Base-by-base conservation (phyloP, 2,113 vertebrate genomes). In the Cebidichthys violaceus region DNA sequence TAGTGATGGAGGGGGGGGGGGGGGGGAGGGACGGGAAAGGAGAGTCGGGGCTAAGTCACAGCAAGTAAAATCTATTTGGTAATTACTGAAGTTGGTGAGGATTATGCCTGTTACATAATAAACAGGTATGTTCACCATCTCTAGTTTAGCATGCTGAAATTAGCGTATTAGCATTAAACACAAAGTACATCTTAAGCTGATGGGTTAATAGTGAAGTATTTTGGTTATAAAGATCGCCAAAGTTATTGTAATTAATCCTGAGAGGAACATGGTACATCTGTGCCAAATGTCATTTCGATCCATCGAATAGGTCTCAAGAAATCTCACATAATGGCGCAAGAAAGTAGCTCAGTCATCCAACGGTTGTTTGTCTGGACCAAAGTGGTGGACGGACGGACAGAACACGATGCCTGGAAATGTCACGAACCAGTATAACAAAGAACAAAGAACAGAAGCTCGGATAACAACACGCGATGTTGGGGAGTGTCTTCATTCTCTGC, bases 1-100 rank as follows among this genome's bases (percentile, higher is more conserved):
- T 78, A 7, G 31, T 50, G 74, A 50, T 67, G 59, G 39, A 70
- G n/a, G 52, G 13, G 37, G 13, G 43, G 75, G 33, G 64, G 18
- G 61, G 14, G 41, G 18, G 31, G 81, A 31, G 22, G 22, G 52
- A 33, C 3, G 35, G 24, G 4, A 35, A 13, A 9, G 14, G 7
- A 62, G 41, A 47, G 8, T 39, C 39, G 43, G 14, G 43, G 43
- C 14, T 37, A 45, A 66, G 13, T 31, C 37, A 6, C 47, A 31
- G 20, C 20, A 27, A 60, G 41, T 22, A 14, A 11, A 60, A 50
- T 24, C 64, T 20, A 9, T 47, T 24, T 60, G 66, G 15, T 9
- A 13, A 33, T 10, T 39, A 22, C 22, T 29, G 52, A 50, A 24
- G 54, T 14, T 13, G 55, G 20, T 17, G 22, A 15, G 11, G 22